Percentiles rank a stretch among this genome's conserved stretches.
Conservation (phyloP, 2,888 invertebrate genomes). For the Caenorhabditis macrosperma region DNA sequence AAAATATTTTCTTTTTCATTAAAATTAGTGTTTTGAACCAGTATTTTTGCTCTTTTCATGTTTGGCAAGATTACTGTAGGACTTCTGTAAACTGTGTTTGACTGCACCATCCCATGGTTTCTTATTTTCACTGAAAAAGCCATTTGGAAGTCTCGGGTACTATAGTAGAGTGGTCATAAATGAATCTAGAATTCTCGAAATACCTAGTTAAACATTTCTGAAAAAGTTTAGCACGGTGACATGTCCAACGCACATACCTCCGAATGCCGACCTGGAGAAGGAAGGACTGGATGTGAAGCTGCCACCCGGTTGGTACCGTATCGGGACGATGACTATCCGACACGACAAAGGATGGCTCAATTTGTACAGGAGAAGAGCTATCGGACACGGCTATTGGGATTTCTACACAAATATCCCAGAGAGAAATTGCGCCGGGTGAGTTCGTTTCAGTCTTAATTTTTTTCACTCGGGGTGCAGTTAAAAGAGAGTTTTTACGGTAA, state of each 20-base stretch:
- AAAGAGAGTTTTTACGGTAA: neutral
- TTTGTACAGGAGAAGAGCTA: conserved; percentile 75
- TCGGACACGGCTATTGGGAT: conserved; percentile 79
- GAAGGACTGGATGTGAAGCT: conserved; percentile 78
- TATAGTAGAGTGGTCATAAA: no score
- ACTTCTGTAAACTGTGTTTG: no score
- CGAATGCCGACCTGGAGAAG: conserved; percentile 68
- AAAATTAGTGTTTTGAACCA: conserved; percentile 1
- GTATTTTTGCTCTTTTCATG: no score
- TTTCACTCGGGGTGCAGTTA: no score
- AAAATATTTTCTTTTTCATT: neutral
- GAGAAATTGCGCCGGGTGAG: conserved; percentile 78
- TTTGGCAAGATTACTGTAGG: no score
- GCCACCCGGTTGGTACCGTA: conserved; percentile 79
- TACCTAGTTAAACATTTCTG: neutral
- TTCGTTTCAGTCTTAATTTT: neutral
- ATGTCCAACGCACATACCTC: conserved; percentile 75
- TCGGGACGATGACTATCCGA: conserved; percentile 77
- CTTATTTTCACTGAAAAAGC: no score
- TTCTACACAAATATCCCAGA: conserved; percentile 80
- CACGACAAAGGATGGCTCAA: conserved; percentile 79
- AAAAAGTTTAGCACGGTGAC: conserved; percentile 74
- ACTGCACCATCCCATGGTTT: no score
- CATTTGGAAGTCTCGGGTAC: no score
- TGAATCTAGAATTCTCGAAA: no score